These are phyloP conservation scores for Coranthus polyacanthus DNA, from an alignment of 2,797 vertebrate genomes.

Conservation along the genomic window DNA sequence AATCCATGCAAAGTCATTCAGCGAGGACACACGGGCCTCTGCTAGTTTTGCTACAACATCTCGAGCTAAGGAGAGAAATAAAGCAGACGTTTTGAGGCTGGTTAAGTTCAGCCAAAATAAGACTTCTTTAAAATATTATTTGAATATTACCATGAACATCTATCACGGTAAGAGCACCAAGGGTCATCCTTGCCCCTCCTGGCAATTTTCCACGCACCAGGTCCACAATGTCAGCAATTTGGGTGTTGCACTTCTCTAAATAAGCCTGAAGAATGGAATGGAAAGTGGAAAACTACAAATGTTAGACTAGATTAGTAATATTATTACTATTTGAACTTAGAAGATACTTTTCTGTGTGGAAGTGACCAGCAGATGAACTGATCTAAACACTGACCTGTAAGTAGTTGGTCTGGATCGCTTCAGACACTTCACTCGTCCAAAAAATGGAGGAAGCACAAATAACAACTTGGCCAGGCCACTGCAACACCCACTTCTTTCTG, in stretches of 20 bases:
- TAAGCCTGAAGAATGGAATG: constrained; percentile 85
- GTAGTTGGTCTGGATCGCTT: constrained; percentile 85
- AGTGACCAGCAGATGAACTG: too few relatives aligned
- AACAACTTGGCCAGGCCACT: constrained; percentile 96
- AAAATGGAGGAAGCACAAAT: constrained; percentile 94
- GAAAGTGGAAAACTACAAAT: too few relatives aligned
- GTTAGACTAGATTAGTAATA: too few relatives aligned
- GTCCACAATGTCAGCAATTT: constrained; percentile 92
- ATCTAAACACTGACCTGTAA: constrained; percentile 83
- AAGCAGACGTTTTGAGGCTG: background rate
- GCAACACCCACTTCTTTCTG: constrained; percentile 91
- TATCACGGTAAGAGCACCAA: constrained; percentile 93
- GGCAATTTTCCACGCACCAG: constrained; percentile 92
- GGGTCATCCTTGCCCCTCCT: constrained; percentile 91
- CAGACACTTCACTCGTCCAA: constrained; percentile 93
- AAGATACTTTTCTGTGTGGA: too few relatives aligned
- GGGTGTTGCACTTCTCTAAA: constrained; percentile 89
- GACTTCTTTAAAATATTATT: constrained; percentile 17
- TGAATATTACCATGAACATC: constrained; percentile 92
- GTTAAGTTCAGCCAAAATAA: constrained; percentile 6
- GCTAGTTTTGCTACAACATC: constrained; percentile 88
- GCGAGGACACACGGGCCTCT: constrained; percentile 83
- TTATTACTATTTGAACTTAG: too few relatives aligned
- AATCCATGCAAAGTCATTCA: constrained; percentile 94
- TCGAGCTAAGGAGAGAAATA: constrained; percentile 79